Conservation (phyloP, 2,113 vertebrate genomes). For the Bagarius yarrelli region DNA sequence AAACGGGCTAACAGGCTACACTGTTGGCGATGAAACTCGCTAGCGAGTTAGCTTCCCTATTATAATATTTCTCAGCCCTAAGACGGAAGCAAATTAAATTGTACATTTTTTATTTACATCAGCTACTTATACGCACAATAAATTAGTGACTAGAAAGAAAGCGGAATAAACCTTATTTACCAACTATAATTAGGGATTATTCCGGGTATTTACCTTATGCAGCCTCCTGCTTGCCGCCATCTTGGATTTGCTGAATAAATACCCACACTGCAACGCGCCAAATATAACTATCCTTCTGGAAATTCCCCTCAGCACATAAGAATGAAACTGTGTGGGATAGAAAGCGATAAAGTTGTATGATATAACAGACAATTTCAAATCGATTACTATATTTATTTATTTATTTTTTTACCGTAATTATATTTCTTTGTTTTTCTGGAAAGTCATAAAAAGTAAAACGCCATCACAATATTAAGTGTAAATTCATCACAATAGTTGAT, state of each 20-base stretch:
- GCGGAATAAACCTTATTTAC: not conserved
- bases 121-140: not conserved
- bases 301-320: constrained; percentile 1
- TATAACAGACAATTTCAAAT: not conserved
- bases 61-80: not conserved
- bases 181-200: constrained; percentile 21
- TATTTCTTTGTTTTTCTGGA: not conserved
- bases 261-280: constrained; percentile 71
- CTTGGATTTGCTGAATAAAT: constrained; percentile 74
- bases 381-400: not conserved
- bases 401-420: not conserved
- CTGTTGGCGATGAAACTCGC: not conserved
- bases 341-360: not conserved
- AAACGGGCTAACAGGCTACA: not conserved
- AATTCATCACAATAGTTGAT: not conserved
- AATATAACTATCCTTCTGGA: constrained; percentile 14
- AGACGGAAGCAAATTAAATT: not conserved
- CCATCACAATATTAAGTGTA: not conserved
- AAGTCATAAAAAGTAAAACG: not conserved
- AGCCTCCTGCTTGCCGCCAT: constrained; percentile 86
- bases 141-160: not conserved
- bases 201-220: constrained; percentile 77
- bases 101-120: not conserved
- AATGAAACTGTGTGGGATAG: not conserved
- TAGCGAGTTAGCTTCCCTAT: not conserved